Percentiles rank a stretch among this genome's conserved stretches.
Evolutionary conservation across 2,113 vertebrate species (phyloP).

Genomic region (Cyphomyrus discorhynchus): DNA sequence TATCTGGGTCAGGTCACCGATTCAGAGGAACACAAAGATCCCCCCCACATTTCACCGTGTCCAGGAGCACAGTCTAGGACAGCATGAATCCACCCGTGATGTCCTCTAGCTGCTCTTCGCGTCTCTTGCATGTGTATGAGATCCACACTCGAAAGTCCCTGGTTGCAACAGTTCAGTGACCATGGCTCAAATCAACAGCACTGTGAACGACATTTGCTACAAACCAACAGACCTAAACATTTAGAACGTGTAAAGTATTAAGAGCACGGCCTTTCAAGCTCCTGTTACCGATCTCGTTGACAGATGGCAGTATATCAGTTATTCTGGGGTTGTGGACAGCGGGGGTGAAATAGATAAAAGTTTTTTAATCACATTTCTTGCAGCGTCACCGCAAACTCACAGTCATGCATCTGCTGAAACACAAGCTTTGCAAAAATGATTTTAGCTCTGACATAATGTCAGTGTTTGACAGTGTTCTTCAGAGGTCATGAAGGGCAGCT

Average conservation of each 20-base stretch:
- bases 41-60: slow-evolving; percentile 7
- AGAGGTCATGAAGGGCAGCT: neutral
- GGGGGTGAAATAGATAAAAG: neutral
- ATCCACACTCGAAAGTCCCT: neutral
- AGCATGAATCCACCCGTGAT: neutral
- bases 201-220: neutral
- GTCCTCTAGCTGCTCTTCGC: neutral
- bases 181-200: neutral
- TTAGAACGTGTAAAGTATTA: neutral
- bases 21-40: slow-evolving; percentile 29
- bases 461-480: neutral
- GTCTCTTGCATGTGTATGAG: neutral
- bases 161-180: neutral
- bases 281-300: neutral
- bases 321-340: neutral
- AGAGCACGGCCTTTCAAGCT: neutral
- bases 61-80: neutral
- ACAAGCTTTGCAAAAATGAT: neutral
- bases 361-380: neutral
- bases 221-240: neutral
- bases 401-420: neutral
- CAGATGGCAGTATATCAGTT: neutral
- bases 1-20: slow-evolving; percentile 23
- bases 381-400: neutral
- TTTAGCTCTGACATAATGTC: neutral